Evolutionary conservation across 2,113 vertebrate genomes (phyloP), one percentile per base, ranked within the genome.

Genomic region (Polyodon spathula): DNA sequence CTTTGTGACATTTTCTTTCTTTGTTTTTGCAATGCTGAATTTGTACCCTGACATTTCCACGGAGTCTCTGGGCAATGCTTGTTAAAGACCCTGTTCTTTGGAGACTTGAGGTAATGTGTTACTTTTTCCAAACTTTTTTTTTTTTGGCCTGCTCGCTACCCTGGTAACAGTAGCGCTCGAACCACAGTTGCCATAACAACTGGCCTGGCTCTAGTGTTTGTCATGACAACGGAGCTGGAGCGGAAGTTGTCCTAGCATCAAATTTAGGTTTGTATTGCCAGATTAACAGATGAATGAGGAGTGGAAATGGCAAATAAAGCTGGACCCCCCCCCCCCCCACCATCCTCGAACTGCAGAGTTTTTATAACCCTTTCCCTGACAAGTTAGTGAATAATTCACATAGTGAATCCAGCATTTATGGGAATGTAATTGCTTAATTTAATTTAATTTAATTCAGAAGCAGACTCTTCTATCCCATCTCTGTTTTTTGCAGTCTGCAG

Each of bases 191-290:
- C 69, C 66, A 61, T 56, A 67, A 59, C 61, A 38, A 11, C n/a
- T 54, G 5, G 55, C 54, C 59, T 40, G 72, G 14, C 55, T 67
- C 63, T 69, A 63, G n/a, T 71, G 61, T 68, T 71, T 43, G 66
- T 72, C 42, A 58, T 40, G 66, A 68, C 63, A 66, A 56, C 68
- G 27, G 11, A 64, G 63, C 64, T 70, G 14, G 38, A 67, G 44
- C 43, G 50, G 71, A 65, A 63, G 8, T 68, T 67, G 51, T 63
- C 63, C 40, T 75, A 52, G 59, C 72, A 60, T 48, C 76, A 68
- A 71, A 60, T 70, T 69, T 71, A 63, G 73, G 72, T 73, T 71
- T 68, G 80, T 84, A 81, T 81, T 83, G 80, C 71, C 66, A 63
- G 63, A 78, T 56, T 71, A 48, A 67, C 71, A 76, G 71, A 70